Percentiles rank a stretch among this genome's conserved stretches.
These are phyloP conservation scores for human DNA, from an alignment of 2,113 vertebrate species.

Conservation along the genomic window GRCh38 chr12:30728501-30729000, in stretches of 20 bases:
- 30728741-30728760: constrained; percentile 65
- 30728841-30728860: constrained; percentile 77
- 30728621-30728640: constrained; percentile 56
- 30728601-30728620: neutral
- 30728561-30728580: neutral
- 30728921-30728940: constrained; percentile 71
- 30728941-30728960: constrained; percentile 79
- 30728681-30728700: constrained; percentile 85
- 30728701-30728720: constrained; percentile 82
- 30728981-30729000: constrained; percentile 87
- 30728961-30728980: constrained; percentile 79
- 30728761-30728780: constrained; percentile 73
- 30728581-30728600: neutral
- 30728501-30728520: too few relatives aligned
- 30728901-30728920: constrained; percentile 73
- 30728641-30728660: constrained; percentile 89
- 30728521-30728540: too few relatives aligned
- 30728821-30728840: constrained; percentile 58
- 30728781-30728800: constrained; percentile 82
- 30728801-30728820: constrained; percentile 60
- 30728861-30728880: constrained; percentile 76
- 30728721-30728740: constrained; percentile 86
- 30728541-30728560: too few relatives aligned
- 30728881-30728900: constrained; percentile 80
- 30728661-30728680: constrained; percentile 83